Base-by-base conservation (phyloP, 2,113 vertebrate species). In the Microcebus lehilahytsara region DNA sequence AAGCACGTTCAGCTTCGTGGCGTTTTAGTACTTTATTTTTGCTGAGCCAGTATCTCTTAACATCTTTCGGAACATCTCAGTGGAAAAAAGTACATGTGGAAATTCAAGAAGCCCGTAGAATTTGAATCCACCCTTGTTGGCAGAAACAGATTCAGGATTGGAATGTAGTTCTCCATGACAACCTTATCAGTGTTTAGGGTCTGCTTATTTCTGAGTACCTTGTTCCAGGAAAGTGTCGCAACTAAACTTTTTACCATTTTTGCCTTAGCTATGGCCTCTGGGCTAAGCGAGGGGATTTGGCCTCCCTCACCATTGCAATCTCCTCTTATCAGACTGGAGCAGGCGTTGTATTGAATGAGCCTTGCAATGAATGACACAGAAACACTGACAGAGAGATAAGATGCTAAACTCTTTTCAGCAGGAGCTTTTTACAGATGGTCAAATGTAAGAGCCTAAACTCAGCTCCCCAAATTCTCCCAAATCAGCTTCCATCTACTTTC, bases 141-240 rank as follows among this genome's bases (percentile, higher is more conserved):
- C 92, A 93, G 89, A 90, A 58, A 53, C 32, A 27, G 79, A 79
- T 86, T 88, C 66, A 40, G 91, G 94, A 79, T 9, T 91, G 67
- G 91, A 96, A 94, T 96, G 91, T 1, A 51, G 67, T 42, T 87
- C 88, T 92, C 94, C 89, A 42, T 91, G 90, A 79, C 97, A 94
- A 96, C 91, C 93, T 96, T 96, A 97, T 97, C 97, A 77, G 67
- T 91, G 88, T 93, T 94, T 97, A 67, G 49, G 69, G 85, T 79
- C 77, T 94, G 85, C 93, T 95, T 85, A 53, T 95, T 93, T 95
- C 89, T 94, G 66, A 91, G 96, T 79, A 75, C 85, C 67, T 30
- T 30, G 56, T 96, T 96, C 94, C 93, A 93, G 83, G 56, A 91
- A 90, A 96, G 32, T 89, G 53, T 92, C 91, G 94, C 42, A 69